Conservation (phyloP, 2,113 vertebrate species). For the Megatriorchis doriae region DNA sequence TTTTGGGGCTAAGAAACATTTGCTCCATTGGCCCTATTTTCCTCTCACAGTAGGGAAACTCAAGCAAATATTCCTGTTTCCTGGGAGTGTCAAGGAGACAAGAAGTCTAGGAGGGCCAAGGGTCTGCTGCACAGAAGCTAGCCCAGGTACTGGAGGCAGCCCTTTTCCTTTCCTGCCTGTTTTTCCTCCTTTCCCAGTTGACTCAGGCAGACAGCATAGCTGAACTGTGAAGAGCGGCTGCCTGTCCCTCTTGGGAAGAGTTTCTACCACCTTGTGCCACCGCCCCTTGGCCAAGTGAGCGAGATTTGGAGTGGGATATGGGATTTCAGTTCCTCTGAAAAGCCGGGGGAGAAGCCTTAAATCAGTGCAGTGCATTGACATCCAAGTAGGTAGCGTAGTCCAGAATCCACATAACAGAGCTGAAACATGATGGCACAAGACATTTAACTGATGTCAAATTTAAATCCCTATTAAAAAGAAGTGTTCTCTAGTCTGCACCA, state of each 20-base stretch:
- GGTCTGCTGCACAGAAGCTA: not conserved
- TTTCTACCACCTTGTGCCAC: not conserved
- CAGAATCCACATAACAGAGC: constrained; percentile 37
- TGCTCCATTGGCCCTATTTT: not conserved
- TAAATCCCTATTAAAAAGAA: constrained; percentile 70
- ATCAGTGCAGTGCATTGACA: constrained; percentile 22
- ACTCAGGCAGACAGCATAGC: rapidly evolving
- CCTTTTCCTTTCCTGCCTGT: not conserved
- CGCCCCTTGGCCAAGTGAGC: not conserved
- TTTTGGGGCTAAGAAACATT: not conserved
- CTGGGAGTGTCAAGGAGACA: rapidly evolving
- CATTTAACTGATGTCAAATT: constrained; percentile 68
- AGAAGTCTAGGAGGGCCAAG: not conserved
- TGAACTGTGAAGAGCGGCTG: rapidly evolving
- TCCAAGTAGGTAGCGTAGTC: constrained; percentile 6
- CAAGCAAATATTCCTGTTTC: not conserved
- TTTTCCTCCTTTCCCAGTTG: not conserved
- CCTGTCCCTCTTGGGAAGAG: not conserved
- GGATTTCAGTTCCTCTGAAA: constrained; percentile 15
- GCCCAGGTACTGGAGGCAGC: not conserved
- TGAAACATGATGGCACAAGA: constrained; percentile 45
- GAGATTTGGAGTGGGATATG: not conserved
- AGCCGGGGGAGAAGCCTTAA: constrained; percentile 24
- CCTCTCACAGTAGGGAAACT: not conserved
- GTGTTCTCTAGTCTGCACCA: constrained; percentile 64